These are phyloP conservation scores for Denticeps clupeoides DNA, from an alignment of 2,797 vertebrate species.

Conservation along the genomic window DNA sequence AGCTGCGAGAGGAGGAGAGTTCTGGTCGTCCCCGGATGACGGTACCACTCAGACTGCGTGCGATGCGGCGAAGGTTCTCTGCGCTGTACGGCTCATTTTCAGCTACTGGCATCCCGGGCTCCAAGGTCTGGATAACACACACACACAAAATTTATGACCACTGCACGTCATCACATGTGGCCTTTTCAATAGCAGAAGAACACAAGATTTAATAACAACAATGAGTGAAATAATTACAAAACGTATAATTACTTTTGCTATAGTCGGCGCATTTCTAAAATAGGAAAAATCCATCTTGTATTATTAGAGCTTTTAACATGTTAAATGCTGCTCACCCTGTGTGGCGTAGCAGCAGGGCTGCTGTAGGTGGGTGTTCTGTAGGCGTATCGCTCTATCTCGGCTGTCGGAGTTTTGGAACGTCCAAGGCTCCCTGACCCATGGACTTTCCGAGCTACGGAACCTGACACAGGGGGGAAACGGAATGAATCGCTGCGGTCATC, in stretches of 20 bases:
- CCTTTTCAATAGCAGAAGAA: too few relatives aligned
- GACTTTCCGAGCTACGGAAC: constrained; percentile 49
- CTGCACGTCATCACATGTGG: too few relatives aligned
- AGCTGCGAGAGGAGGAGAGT: constrained; percentile 56
- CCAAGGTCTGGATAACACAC: constrained; percentile 7
- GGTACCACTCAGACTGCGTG: constrained; percentile 71
- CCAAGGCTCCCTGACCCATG: constrained; percentile 30
- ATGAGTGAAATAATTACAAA: too few relatives aligned
- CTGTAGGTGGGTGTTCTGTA: constrained; percentile 49
- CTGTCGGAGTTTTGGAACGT: constrained; percentile 78
- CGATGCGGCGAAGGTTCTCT: constrained; percentile 74
- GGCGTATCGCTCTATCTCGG: constrained; percentile 73
- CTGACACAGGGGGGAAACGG: constrained; percentile 1
- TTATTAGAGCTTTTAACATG: too few relatives aligned
- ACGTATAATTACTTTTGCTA: too few relatives aligned
- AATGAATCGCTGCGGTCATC: too few relatives aligned
- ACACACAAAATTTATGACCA: too few relatives aligned
- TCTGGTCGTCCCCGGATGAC: constrained; percentile 59
- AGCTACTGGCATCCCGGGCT: not conserved
- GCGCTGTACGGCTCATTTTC: constrained; percentile 73
- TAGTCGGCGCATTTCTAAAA: too few relatives aligned
- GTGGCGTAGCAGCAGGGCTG: constrained; percentile 19
- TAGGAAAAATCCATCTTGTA: too few relatives aligned
- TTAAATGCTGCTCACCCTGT: constrained; percentile 37
- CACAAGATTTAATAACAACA: too few relatives aligned